phyloP scores from a whole-genome alignment of 2,797 vertebrate genomes.

The Sebastes cheni region DNA sequence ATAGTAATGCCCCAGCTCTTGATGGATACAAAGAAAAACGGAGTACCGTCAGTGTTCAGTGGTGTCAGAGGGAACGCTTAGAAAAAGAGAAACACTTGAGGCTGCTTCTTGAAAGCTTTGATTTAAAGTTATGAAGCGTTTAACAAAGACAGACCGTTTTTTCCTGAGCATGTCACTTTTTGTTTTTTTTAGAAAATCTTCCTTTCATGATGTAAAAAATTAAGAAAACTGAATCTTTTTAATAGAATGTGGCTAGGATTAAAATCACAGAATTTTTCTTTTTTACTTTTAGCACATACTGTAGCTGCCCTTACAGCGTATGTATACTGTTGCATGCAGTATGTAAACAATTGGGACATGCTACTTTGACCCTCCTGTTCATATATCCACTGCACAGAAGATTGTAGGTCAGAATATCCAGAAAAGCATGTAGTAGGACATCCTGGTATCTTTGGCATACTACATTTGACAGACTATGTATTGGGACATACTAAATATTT shows the following conservation, averaged over 20 bases:
- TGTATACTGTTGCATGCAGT: not conserved
- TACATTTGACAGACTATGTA: not conserved
- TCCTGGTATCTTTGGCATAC: not conserved
- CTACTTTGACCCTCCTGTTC: too few species aligned
- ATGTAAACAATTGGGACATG: not conserved
- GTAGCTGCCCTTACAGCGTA: not conserved
- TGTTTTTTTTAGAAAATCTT: not conserved
- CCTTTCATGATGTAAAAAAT: slow-evolving; percentile 2
- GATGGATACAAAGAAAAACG: not conserved
- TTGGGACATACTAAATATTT: not conserved
- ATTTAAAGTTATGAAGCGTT: slow-evolving; percentile 14
- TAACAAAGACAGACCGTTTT: not conserved
- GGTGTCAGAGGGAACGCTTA: not conserved
- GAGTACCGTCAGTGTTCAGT: not conserved
- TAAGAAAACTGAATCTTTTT: not conserved
- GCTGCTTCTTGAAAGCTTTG: slow-evolving; percentile 16
- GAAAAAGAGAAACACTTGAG: not conserved
- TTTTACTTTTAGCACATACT: not conserved
- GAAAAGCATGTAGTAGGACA: not conserved
- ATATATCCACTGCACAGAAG: too few species aligned
- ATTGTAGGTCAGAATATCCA: too few species aligned
- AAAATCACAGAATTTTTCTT: not conserved
- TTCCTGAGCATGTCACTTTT: not conserved
- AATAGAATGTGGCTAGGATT: not conserved
- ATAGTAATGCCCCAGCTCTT: not conserved